Percentiles rank a stretch among this genome's conserved stretches.
Conservation (phyloP, 2,113 vertebrate genomes). For the Paracanthobrama guichenoti region DNA sequence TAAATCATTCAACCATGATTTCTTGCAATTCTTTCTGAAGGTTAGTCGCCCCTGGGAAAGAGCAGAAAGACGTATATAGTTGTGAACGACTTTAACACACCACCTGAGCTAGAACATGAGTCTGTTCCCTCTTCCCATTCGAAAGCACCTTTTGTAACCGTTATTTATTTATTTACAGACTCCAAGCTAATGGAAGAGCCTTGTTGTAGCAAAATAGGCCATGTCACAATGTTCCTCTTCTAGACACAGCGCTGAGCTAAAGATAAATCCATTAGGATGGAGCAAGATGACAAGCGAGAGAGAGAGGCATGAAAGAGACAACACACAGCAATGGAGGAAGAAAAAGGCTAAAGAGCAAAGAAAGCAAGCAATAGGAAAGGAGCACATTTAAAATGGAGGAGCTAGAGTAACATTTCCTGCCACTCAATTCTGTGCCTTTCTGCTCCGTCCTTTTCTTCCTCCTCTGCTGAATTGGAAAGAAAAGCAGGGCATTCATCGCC, state of each 20-base stretch:
- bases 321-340: not conserved
- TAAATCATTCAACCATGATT: not conserved
- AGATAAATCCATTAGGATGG: conserved; percentile 50
- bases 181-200: conserved; percentile 50
- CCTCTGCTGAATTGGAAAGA: conserved; percentile 23
- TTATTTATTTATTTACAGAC: conserved; percentile 51
- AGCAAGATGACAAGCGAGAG: conserved; percentile 12
- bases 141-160: conserved; percentile 29
- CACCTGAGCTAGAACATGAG: not conserved
- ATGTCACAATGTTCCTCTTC: conserved; percentile 42
- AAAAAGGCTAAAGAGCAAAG: conserved; percentile 1
- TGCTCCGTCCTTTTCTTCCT: conserved; percentile 36
- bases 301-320: not conserved
- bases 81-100: conserved; percentile 2
- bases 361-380: not conserved
- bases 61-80: not conserved
- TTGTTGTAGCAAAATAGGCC: conserved; percentile 53
- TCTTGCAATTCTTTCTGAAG: not conserved
- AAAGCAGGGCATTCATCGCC: conserved; percentile 44
- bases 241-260: conserved; percentile 34
- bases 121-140: conserved; percentile 14
- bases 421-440: conserved; percentile 13
- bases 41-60: not conserved
- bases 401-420: conserved; percentile 32
- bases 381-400: not conserved